Conservation (phyloP, 1,140 invertebrate genomes). For the Lamellibrachia luymesi region DNA sequence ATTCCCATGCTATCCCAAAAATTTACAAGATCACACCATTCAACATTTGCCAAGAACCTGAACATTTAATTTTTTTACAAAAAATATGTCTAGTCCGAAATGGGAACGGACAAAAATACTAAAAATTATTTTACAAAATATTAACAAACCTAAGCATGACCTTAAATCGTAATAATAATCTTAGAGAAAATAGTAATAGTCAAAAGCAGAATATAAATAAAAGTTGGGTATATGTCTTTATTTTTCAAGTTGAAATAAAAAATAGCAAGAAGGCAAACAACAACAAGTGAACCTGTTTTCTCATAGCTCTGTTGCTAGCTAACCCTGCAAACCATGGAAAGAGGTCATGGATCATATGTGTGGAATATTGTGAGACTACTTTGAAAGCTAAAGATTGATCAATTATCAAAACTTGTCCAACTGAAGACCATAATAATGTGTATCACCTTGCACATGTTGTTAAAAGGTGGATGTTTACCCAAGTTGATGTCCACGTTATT, state of each 20-base stretch:
- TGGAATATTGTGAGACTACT: too few species aligned
- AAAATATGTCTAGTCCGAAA: not conserved
- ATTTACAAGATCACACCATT: not conserved
- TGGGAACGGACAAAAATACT: not conserved
- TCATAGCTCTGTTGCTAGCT: too few species aligned
- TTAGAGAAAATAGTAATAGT: not conserved
- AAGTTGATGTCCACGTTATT: not conserved
- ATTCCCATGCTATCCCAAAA: not conserved
- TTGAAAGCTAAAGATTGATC: too few species aligned
- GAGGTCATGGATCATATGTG: too few species aligned
- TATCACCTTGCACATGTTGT: too few species aligned
- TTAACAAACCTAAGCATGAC: not conserved
- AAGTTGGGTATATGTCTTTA: not conserved
- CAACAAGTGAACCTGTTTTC: not conserved
- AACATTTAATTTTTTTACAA: not conserved
- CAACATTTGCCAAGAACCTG: not conserved
- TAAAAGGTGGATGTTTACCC: not conserved
- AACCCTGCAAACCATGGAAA: too few species aligned
- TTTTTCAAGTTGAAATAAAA: not conserved
- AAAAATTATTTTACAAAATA: not conserved
- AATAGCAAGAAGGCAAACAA: not conserved
- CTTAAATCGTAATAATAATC: not conserved
- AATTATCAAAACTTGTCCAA: too few species aligned
- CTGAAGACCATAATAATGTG: too few species aligned
- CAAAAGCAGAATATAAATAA: not conserved